These are phyloP conservation scores for Cyrtorhinus lividipennis DNA, from an alignment of 1,140 invertebrate species.

Conservation along the genomic window DNA sequence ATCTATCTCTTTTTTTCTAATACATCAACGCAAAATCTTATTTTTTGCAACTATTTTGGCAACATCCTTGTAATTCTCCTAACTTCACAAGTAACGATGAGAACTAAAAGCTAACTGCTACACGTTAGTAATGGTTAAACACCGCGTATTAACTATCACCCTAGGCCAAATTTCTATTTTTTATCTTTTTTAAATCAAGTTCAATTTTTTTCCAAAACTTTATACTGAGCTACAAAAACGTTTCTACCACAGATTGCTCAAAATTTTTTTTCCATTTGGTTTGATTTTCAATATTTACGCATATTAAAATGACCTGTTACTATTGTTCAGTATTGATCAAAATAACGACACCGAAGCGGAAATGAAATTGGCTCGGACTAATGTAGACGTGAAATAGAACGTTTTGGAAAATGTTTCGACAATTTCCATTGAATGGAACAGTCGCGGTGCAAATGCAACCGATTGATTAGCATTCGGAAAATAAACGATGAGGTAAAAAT, in stretches of 20 bases:
- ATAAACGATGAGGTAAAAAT: too few species aligned
- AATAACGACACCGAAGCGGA: not conserved
- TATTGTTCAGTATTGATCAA: too few species aligned
- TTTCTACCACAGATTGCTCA: not conserved
- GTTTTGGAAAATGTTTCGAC: too few species aligned
- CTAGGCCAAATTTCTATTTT: not conserved
- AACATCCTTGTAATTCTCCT: not conserved
- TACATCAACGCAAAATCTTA: not conserved
- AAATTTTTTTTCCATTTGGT: not conserved
- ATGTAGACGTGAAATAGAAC: not conserved
- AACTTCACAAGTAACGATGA: not conserved
- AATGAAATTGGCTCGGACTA: not conserved
- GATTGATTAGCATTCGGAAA: too few species aligned
- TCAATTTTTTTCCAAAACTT: not conserved
- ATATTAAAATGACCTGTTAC: too few species aligned
- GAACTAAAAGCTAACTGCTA: not conserved
- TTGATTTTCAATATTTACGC: too few species aligned
- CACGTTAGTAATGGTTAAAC: not conserved
- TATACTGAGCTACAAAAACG: not conserved
- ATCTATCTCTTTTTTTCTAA: too few species aligned
- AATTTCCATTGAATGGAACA: too few species aligned
- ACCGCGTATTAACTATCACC: not conserved
- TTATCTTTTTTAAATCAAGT: too few species aligned
- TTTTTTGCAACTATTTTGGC: not conserved
- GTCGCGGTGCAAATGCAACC: too few species aligned